Conservation (phyloP, 2,888 invertebrate species). For the Formica aserva region DNA sequence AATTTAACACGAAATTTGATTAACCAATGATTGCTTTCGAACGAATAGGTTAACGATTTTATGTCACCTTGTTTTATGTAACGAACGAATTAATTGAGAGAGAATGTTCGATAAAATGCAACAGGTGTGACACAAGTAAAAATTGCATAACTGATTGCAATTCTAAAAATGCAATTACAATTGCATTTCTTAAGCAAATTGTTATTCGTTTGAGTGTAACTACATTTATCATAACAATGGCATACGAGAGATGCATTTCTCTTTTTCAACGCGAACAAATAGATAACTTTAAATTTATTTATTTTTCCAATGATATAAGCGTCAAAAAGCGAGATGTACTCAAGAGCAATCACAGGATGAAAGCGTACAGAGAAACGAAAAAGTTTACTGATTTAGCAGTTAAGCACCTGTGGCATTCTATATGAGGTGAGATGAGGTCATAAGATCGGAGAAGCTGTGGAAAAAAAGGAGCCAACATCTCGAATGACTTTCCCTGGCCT, state of each 20-base stretch:
- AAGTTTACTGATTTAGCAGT: slow-evolving; percentile 44
- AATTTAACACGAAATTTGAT: neutral
- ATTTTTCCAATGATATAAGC: neutral
- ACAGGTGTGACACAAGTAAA: slow-evolving; percentile 5
- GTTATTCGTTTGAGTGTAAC: neutral
- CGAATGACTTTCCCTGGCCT: slow-evolving; percentile 36
- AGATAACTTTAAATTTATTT: slow-evolving; percentile 12
- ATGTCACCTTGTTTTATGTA: neutral
- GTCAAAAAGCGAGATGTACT: neutral
- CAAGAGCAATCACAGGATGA: neutral
- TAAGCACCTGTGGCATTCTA: slow-evolving; percentile 65
- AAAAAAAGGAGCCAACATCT: slow-evolving; percentile 46
- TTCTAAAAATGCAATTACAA: neutral
- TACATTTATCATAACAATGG: neutral
- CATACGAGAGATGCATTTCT: neutral
- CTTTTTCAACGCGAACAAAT: neutral
- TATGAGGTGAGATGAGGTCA: slow-evolving; percentile 23
- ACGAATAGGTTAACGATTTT: slow-evolving; percentile 8
- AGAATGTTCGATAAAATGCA: slow-evolving; percentile 8
- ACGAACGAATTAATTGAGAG: neutral
- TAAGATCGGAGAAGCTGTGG: slow-evolving; percentile 53
- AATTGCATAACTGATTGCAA: neutral
- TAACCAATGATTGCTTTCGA: neutral
- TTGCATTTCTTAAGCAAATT: neutral
- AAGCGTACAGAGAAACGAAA: slow-evolving; percentile 7